Evolutionary conservation across 2,113 vertebrate species (phyloP).

Genomic region (Trachemys scripta): DNA sequence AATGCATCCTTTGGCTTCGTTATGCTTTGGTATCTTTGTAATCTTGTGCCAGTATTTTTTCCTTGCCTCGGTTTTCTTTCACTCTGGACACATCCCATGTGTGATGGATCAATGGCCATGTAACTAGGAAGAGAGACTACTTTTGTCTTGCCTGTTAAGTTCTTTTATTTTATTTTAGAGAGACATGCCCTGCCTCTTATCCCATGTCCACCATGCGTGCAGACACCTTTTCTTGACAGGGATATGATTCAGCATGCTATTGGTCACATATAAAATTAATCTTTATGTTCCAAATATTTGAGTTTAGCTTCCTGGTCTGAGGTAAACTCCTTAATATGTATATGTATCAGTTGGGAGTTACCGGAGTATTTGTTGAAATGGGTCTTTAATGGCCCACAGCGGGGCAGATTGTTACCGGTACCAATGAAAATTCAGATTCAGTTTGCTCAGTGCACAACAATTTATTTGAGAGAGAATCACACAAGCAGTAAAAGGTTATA

Average conservation of each 20-base stretch:
- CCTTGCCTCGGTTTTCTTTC: background rate
- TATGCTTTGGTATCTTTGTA: background rate
- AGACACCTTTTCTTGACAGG: background rate
- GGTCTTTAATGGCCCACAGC: too few species aligned
- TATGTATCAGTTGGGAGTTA: background rate
- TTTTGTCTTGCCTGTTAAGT: background rate
- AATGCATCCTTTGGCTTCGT: background rate
- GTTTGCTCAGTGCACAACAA: too few species aligned
- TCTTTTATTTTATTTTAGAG: conserved; percentile 2
- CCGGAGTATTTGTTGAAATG: background rate
- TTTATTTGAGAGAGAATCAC: too few species aligned
- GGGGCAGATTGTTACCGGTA: too few species aligned
- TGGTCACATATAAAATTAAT: background rate
- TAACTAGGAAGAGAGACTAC: background rate
- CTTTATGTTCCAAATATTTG: conserved; percentile 10
- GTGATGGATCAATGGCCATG: background rate
- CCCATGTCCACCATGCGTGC: too few species aligned
- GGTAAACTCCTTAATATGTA: background rate
- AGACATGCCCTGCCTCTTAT: background rate
- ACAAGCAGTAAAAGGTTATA: too few species aligned
- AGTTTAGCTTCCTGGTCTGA: conserved; percentile 20
- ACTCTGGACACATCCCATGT: background rate
- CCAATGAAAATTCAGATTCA: too few species aligned
- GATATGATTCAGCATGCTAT: background rate
- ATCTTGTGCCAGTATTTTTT: background rate